Conservation (phyloP, 1,140 invertebrate genomes). For the Aphaenogaster ashmeadi region DNA sequence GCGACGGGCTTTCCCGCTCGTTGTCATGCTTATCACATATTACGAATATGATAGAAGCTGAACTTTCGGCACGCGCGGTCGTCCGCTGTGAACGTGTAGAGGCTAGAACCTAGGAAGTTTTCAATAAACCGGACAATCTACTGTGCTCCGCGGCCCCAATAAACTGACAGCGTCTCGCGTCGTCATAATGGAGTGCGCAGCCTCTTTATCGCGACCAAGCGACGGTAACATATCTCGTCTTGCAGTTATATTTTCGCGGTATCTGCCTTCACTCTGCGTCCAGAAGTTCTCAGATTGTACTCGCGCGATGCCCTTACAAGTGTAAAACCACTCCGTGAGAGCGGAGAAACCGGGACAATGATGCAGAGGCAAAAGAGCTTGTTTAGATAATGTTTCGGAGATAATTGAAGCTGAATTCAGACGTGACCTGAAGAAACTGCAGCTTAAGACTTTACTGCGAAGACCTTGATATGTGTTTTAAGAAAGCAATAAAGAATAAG, state of each 20-base stretch:
- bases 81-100: not conserved
- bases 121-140: constrained; percentile 60
- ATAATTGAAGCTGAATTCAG: not conserved
- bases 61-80: constrained; percentile 38
- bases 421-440: not conserved
- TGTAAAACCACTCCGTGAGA: not conserved
- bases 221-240: constrained; percentile 16
- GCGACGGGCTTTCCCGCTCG: constrained; percentile 6
- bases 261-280: constrained; percentile 2
- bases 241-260: constrained; percentile 42
- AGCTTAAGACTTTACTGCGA: not conserved
- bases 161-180: not conserved
- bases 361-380: not conserved
- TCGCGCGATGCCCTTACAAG: not conserved
- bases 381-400: not conserved
- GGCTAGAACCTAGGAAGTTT: constrained; percentile 39
- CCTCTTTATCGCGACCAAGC: constrained; percentile 28
- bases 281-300: not conserved
- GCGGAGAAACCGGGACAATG: constrained; percentile 11
- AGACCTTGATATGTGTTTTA: not conserved
- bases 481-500: not conserved
- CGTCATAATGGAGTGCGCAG: constrained; percentile 14
- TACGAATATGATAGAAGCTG: constrained; percentile 2
- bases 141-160: not conserved
- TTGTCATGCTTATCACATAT: constrained; percentile 28